These are phyloP conservation scores for Austrolebias charrua DNA, from an alignment of 2,797 vertebrate species.

Conservation along the genomic window DNA sequence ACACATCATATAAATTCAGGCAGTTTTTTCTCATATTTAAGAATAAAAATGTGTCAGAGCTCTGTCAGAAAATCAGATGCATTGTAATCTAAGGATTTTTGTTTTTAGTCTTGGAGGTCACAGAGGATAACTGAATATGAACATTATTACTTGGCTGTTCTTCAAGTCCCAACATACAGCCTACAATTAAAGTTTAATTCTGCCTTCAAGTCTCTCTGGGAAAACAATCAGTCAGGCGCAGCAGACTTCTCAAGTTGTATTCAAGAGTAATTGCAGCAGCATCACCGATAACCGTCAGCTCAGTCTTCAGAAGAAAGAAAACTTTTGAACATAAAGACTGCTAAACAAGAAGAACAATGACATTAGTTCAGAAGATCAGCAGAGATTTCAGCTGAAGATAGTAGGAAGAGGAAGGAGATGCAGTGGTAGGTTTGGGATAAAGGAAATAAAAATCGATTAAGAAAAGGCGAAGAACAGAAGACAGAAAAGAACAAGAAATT, in stretches of 20 bases:
- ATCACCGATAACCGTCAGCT: slow-evolving; percentile 43
- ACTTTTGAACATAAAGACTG: slow-evolving; percentile 40
- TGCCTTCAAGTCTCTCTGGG: slow-evolving; percentile 22
- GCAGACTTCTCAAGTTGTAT: slow-evolving; percentile 28
- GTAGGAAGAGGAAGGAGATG: background rate
- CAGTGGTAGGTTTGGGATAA: background rate
- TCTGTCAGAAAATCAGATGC: background rate
- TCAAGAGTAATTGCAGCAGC: slow-evolving; percentile 34
- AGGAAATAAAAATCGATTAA: slow-evolving; percentile 7
- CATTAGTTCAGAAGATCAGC: slow-evolving; percentile 32
- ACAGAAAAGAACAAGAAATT: slow-evolving; percentile 3
- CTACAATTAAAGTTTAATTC: slow-evolving; percentile 43
- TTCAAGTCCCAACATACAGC: slow-evolving; percentile 14
- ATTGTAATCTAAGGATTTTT: background rate
- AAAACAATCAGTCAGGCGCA: slow-evolving; percentile 26
- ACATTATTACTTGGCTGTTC: slow-evolving; percentile 24
- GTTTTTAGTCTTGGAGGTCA: slow-evolving; percentile 3
- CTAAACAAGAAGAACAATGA: slow-evolving; percentile 34
- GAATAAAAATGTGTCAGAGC: background rate
- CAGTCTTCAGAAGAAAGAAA: slow-evolving; percentile 31
- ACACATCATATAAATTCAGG: background rate
- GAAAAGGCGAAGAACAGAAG: background rate
- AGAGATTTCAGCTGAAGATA: slow-evolving; percentile 4
- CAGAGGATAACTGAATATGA: slow-evolving; percentile 5
- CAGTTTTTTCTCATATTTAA: background rate